Evolutionary conservation across 2,113 vertebrate species (phyloP), one percentile per base, ranked within the genome.

Genomic region (Ariopsis seemanni): DNA sequence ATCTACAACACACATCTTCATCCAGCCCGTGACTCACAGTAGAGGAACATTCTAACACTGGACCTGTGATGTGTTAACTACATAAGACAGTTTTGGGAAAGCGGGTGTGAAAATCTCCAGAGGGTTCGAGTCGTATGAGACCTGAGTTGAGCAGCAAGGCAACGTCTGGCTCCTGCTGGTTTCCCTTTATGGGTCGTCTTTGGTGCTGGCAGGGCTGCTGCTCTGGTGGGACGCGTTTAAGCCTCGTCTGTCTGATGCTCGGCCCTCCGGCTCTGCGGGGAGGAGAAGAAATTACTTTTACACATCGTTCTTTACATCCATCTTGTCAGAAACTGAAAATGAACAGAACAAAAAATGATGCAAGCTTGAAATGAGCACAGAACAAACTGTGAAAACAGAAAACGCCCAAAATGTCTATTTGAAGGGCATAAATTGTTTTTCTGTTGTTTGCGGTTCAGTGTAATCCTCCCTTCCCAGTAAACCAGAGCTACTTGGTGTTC

Each of bases 161-260:
- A 8, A n/a, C 67, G 91, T 96, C 93, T n/a, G 86, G 85, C 50
- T 81, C 57, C 75, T 52, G 55, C 27, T 42, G 57, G 52, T 92
- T 96, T 96, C 86, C 95, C 94, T 95, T 94, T 96, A 96, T n/a
- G 95, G 94, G 82, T 96, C 95, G 75, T 96, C 96, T 92, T 97
- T 98, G 90, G 95, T 95, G 78, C 95, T 95, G 92, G 93, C 94
- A 11, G 96, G 95, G 82, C 96, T 95, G 91, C 65, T 94, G 93
- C 22, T 96, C 93, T 22, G 96, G 94, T 88, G 95, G 53, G 34
- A 93, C 88, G 0, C 92, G 90, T 72, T 93, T 69, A 85, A 93
- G 91, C 55, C 93, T 62, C 95, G 93, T 74, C 96, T 94, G 78
- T 98, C 97, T n/a, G 93, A 92, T 27, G 94, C 90, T 82, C 95